These are phyloP conservation scores for Oceanites oceanicus DNA, from an alignment of 2,113 vertebrate species.

Conservation along the genomic window DNA sequence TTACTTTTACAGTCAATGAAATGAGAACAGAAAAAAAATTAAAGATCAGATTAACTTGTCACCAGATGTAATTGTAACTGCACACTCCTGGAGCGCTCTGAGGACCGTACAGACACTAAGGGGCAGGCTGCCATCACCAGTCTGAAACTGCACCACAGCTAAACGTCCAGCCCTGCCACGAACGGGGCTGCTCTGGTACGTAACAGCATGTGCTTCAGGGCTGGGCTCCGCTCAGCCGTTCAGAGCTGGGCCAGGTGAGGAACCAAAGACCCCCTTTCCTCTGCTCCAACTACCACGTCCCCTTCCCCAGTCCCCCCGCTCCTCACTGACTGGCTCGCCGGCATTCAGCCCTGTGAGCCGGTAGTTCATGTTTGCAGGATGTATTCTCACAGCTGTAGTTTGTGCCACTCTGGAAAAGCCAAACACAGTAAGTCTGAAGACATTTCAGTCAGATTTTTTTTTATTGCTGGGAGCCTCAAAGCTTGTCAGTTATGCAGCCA, in stretches of 20 bases:
- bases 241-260: not conserved
- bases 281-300: not conserved
- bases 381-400: not conserved
- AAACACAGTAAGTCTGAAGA: no score
- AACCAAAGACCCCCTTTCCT: not conserved
- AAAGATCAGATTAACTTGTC: not conserved
- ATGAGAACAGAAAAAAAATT: not conserved
- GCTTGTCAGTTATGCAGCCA: not conserved
- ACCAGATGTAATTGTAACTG: not conserved
- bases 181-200: not conserved
- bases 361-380: not conserved
- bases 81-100: not conserved
- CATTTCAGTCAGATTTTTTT: not conserved
- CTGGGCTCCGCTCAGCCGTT: not conserved
- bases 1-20: not conserved
- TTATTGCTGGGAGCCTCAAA: not conserved
- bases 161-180: not conserved
- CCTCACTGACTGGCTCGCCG: not conserved
- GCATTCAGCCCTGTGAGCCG: not conserved
- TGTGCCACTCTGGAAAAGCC: not conserved
- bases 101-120: not conserved
- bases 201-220: not conserved
- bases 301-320: fast-evolving
- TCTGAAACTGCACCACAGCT: not conserved
- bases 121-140: not conserved